Evolutionary conservation across 2,888 invertebrate species (phyloP).

Genomic region (Seira ritae): DNA sequence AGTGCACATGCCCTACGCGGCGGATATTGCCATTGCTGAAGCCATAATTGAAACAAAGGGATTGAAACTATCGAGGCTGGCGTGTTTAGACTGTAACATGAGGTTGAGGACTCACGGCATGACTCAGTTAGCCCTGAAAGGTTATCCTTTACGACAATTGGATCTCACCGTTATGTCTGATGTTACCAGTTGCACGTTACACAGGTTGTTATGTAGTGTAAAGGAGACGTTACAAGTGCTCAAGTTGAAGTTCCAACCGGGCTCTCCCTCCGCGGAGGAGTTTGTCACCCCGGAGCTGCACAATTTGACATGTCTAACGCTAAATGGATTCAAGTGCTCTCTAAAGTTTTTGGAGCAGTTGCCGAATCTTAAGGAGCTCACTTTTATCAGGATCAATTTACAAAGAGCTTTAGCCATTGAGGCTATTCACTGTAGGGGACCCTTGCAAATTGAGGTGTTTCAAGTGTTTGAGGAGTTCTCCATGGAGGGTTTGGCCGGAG

Average conservation of each 20-base stretch:
- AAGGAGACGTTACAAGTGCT: slow-evolving; percentile 54
- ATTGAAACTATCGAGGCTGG: slow-evolving; percentile 53
- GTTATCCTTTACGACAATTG: slow-evolving; percentile 59
- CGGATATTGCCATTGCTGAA: slow-evolving; percentile 65
- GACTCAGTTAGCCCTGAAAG: slow-evolving; percentile 45
- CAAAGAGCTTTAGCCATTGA: slow-evolving; percentile 56
- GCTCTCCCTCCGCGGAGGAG: slow-evolving; percentile 52
- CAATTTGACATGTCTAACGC: slow-evolving; percentile 52
- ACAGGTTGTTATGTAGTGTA: slow-evolving; percentile 47
- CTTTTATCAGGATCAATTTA: slow-evolving; percentile 60
- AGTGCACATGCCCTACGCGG: slow-evolving; percentile 63
- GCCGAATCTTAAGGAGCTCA: slow-evolving; percentile 56
- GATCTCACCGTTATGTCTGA: slow-evolving; percentile 66
- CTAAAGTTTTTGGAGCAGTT: slow-evolving; percentile 62
- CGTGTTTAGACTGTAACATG: slow-evolving; percentile 62
- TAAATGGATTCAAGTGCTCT: slow-evolving; percentile 65
- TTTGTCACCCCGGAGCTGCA: slow-evolving; percentile 50
- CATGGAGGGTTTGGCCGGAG: slow-evolving; percentile 46
- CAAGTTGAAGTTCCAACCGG: slow-evolving; percentile 66
- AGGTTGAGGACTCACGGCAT: slow-evolving; percentile 55
- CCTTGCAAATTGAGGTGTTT: slow-evolving; percentile 49
- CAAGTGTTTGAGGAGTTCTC: slow-evolving; percentile 66
- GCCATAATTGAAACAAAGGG: slow-evolving; percentile 64
- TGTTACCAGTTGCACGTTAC: slow-evolving; percentile 57
- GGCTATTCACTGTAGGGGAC: slow-evolving; percentile 37